Evolutionary conservation across 2,797 vertebrate genomes (phyloP).

Genomic region (Pseudochirops corinnae): DNA sequence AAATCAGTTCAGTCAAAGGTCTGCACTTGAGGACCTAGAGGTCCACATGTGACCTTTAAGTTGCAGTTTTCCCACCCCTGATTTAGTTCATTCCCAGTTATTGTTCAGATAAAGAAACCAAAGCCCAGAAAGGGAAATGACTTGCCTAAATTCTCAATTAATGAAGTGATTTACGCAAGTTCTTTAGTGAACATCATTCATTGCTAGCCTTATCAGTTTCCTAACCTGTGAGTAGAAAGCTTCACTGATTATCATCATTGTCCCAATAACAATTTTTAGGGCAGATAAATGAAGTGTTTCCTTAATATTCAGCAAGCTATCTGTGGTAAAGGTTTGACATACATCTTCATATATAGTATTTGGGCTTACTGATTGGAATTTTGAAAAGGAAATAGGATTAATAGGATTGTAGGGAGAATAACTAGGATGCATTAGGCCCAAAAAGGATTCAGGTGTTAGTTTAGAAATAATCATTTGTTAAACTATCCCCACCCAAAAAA

Average conservation of each 20-base stretch:
- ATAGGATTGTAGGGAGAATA: constrained; percentile 2
- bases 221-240: constrained; percentile 55
- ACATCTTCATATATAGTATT: constrained; percentile 33
- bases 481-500: neutral
- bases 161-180: neutral
- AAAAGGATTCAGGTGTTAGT: constrained; percentile 11
- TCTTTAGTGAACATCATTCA: constrained; percentile 58
- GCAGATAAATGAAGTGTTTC: constrained; percentile 8
- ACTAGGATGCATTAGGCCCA: constrained; percentile 31
- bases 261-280: constrained; percentile 39
- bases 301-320: neutral
- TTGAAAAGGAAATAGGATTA: neutral
- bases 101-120: neutral
- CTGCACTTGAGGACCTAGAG: too few species aligned
- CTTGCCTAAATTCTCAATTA: neutral
- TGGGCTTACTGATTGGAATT: constrained; percentile 8
- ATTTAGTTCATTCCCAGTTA: neutral
- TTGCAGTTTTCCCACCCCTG: too few species aligned
- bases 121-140: neutral
- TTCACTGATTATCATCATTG: constrained; percentile 25
- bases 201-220: constrained; percentile 46
- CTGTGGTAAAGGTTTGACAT: constrained; percentile 23
- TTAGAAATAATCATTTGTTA: neutral
- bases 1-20: too few species aligned
- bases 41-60: too few species aligned